phyloP scores from a whole-genome alignment of 2,888 invertebrate species.

The Dryocosmus kuriphilus region DNA sequence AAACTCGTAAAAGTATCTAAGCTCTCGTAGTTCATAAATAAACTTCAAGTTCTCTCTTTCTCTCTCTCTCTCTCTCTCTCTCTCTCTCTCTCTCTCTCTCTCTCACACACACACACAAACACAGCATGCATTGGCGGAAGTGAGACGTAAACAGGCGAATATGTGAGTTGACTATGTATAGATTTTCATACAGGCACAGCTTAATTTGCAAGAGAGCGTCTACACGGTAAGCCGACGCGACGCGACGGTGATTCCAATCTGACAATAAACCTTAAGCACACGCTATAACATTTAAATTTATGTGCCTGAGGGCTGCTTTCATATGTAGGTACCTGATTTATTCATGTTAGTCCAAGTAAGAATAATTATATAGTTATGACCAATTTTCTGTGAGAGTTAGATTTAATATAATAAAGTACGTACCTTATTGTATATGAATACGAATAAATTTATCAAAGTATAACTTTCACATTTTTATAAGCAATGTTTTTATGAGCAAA shows the following conservation, averaged over 20 bases:
- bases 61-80: background rate
- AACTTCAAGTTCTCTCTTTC: background rate
- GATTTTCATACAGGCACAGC: conserved; percentile 15
- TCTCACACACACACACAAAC: too few relatives aligned
- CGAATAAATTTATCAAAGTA: too few relatives aligned
- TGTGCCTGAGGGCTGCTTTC: background rate
- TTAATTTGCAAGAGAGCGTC: conserved; percentile 14
- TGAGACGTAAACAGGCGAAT: background rate
- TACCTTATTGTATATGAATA: too few relatives aligned
- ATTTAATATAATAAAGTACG: background rate
- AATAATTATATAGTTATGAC: background rate
- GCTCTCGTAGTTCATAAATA: conserved; percentile 5
- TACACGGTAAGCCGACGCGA: conserved; percentile 6
- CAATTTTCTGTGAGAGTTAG: background rate
- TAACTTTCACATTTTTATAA: too few relatives aligned
- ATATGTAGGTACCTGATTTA: conserved; percentile 6
- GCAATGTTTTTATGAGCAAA: too few relatives aligned
- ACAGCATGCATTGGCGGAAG: conserved; percentile 16
- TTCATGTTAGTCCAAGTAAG: background rate
- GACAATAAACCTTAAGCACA: conserved; percentile 34
- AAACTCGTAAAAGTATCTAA: conserved; percentile 21
- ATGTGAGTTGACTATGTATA: background rate
- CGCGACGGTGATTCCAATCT: conserved; percentile 11
- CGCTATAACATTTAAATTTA: conserved; percentile 26
- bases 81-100: background rate